Evolutionary conservation across 2,113 vertebrate genomes (phyloP), one percentile per base, ranked within the genome.

Genomic region (Muscicapa adusta): DNA sequence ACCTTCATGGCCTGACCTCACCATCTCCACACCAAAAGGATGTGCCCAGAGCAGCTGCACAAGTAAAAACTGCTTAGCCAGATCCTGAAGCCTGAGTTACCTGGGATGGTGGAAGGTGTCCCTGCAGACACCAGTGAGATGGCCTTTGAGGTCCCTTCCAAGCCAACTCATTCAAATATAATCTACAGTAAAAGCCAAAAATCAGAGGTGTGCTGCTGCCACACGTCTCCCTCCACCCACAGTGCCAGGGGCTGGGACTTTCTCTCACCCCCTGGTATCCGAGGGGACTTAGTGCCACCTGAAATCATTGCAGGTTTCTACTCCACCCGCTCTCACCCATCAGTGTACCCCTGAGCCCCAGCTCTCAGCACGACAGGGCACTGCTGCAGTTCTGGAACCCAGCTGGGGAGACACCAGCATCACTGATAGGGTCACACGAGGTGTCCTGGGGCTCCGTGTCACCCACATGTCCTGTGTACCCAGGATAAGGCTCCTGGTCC

Each of bases 181-280:
- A 48, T 70, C 71, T 14, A 8, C 26, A 43, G 26, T 10, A 78
- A 85, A 89, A 85, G 40, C 53, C 65, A 61, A 84, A 74, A 88
- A 14, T 6, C 36, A 25, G 3, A 7, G 26, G 20, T 0, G 0
- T 40, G 65, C 36, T 71, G 74, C 53, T 72, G n/a, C 48, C 43
- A 54, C 68, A 36, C 1, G 3, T 20, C 38, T 57, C 84, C 28
- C 50, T 73, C 47, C 31, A 38, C 3, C 33, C 43, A 42, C 62
- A 61, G 18, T 2, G 17, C 36, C 33, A 6, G 23, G 12, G 38
- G 51, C n/a, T 57, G 48, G 38, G 60, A 42, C 47, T 36, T 57
- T 26, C 42, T 45, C 54, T 63, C 5, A 0, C 14, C 38, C 33
- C 28, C 11, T 1, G 11, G 10, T 12, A 47, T 16, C 47, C 3